Evolutionary conservation across 2,797 vertebrate species (phyloP), one percentile per base, ranked within the genome.

Genomic region (Aphelocoma californica): DNA sequence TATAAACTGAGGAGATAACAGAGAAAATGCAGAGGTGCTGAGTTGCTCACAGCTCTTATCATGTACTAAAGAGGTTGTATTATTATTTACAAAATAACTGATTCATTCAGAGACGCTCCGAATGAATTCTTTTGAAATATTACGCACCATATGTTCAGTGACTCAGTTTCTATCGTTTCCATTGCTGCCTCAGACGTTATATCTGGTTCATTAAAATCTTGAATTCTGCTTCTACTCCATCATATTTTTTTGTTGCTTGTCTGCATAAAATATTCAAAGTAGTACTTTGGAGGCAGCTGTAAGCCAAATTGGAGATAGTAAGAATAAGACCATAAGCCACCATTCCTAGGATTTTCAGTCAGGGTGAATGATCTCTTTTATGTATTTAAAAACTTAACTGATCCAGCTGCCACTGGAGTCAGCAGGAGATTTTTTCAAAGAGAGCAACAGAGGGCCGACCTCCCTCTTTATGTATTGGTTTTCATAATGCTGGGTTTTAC

Each of bases 81-180:
- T 36, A 45, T 38, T 69, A 53, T 88, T 91, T 83, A 36, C 40
- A 40, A 80, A 92, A 61, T 21, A 93, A 66, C 4, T 34, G 69
- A 84, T 75, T 95, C 29, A 91, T 77, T 64, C 36, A 4, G 15
- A 78, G 38, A 72, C 67, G 32, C 12, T 92, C 3, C 1, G 9
- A n/a, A 54, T 6, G 3, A 60, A 69, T 60, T 67, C 24, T n/a
- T 90, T 91, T 93, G 89, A 64, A 85, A 64, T 48, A 74, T 56
- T 80, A 92, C 0, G 2, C 45, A 80, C 50, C 80, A 31, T 86
- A 50, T 62, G 48, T 71, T 95, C 78, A 38, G 71, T 77, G 88
- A 96, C 61, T 97, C 91, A 87, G 28, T 53, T 95, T 81, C 72
- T 67, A 36, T 79, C 0, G 3, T 90, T 96, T 96, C 73, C 15